These are phyloP conservation scores for Chelon auratus DNA, from an alignment of 2,797 vertebrate genomes.

Conservation along the genomic window DNA sequence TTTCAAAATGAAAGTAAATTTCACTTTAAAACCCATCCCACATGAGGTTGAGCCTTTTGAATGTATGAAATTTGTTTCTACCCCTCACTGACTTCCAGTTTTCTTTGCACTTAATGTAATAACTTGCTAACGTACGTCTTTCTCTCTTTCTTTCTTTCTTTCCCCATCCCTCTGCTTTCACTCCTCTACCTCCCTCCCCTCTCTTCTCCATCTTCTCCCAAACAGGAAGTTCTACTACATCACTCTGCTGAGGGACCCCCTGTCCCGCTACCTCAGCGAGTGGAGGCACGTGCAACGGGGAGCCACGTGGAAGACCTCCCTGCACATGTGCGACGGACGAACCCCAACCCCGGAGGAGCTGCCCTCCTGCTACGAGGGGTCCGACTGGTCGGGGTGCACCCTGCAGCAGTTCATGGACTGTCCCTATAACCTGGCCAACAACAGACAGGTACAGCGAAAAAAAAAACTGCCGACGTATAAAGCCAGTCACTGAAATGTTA, in stretches of 20 bases:
- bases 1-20: background rate
- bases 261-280: slow-evolving; percentile 98
- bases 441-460: slow-evolving; percentile 82
- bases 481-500: background rate
- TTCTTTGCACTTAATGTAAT: slow-evolving; percentile 2
- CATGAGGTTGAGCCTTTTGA: background rate
- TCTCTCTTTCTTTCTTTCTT: background rate
- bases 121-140: background rate
- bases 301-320: slow-evolving; percentile 97
- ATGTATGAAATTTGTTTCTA: background rate
- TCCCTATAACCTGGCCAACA: slow-evolving; percentile 97
- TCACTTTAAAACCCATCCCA: background rate
- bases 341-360: slow-evolving; percentile 96
- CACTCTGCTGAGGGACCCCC: slow-evolving; percentile 94
- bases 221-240: slow-evolving; percentile 98
- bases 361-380: slow-evolving; percentile 96
- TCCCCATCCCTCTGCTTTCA: background rate
- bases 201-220: background rate
- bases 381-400: slow-evolving; percentile 97
- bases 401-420: slow-evolving; percentile 99
- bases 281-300: slow-evolving; percentile 98
- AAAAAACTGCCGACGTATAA: background rate
- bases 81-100: background rate
- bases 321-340: slow-evolving; percentile 98
- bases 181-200: no score